Evolutionary conservation across 2,888 invertebrate genomes (phyloP).

Genomic region (Lithophane semibrunnea): DNA sequence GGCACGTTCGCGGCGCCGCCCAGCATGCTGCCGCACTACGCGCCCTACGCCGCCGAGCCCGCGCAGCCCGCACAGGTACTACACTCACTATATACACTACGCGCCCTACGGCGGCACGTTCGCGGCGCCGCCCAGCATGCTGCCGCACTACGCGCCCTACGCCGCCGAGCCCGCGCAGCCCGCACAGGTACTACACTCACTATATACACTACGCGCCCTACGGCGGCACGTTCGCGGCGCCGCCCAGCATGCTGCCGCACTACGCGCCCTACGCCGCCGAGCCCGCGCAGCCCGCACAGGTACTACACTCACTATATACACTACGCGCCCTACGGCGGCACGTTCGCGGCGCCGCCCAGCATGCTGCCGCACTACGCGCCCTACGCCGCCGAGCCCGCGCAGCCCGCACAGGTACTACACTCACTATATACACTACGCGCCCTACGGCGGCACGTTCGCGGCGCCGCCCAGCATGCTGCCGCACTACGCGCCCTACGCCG

Average conservation of each 20-base stretch:
- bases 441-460: background rate
- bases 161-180: constrained; percentile 66
- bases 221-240: too few species aligned
- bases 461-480: background rate
- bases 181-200: constrained; percentile 64
- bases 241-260: background rate
- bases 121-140: constrained; percentile 73
- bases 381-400: constrained; percentile 3
- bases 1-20: too few species aligned
- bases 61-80: too few species aligned
- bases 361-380: constrained; percentile 5
- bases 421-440: background rate
- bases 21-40: too few species aligned
- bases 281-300: too few species aligned
- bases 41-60: too few species aligned
- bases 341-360: too few species aligned
- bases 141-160: constrained; percentile 78
- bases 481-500: constrained; percentile 4
- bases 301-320: background rate
- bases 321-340: background rate
- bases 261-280: too few species aligned
- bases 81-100: too few species aligned
- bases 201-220: constrained; percentile 49
- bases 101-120: constrained; percentile 76
- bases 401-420: background rate